Evolutionary conservation across 2,888 invertebrate genomes (phyloP).

Genomic region (Heliconius ethilla): DNA sequence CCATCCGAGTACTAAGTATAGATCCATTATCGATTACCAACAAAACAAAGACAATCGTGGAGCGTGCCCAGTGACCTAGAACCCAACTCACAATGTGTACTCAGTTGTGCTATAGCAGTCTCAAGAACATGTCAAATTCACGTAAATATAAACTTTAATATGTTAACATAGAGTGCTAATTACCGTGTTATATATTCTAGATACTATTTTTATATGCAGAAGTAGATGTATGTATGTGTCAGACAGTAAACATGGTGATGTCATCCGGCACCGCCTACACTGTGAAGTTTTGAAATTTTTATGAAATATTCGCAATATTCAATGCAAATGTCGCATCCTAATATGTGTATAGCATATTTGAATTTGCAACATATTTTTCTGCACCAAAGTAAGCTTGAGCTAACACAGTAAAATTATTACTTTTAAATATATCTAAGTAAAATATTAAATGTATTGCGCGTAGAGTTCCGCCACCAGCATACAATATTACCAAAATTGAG

Average conservation of each 20-base stretch:
- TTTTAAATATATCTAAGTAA: too few relatives aligned
- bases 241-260: slow-evolving; percentile 65
- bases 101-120: slow-evolving; percentile 47
- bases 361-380: not conserved
- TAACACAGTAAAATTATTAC: too few relatives aligned
- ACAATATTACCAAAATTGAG: too few relatives aligned
- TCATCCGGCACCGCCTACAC: slow-evolving; percentile 63
- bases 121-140: slow-evolving; percentile 18
- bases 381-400: too few relatives aligned
- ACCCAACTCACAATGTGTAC: slow-evolving; percentile 57
- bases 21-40: slow-evolving; percentile 40
- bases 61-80: slow-evolving; percentile 68
- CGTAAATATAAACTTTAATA: slow-evolving; percentile 30
- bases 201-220: slow-evolving; percentile 38
- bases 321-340: slow-evolving; percentile 21
- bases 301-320: slow-evolving; percentile 31
- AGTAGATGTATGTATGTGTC: slow-evolving; percentile 48
- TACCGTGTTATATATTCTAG: slow-evolving; percentile 24
- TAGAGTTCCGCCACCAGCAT: too few relatives aligned
- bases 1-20: slow-evolving; percentile 28
- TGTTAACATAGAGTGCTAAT: slow-evolving; percentile 31
- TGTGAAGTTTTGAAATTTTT: slow-evolving; percentile 46
- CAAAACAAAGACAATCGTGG: slow-evolving; percentile 45
- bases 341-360: not conserved
- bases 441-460: too few relatives aligned